Evolutionary conservation across 2,888 invertebrate genomes (phyloP).

Genomic region (Nysson spinosus): DNA sequence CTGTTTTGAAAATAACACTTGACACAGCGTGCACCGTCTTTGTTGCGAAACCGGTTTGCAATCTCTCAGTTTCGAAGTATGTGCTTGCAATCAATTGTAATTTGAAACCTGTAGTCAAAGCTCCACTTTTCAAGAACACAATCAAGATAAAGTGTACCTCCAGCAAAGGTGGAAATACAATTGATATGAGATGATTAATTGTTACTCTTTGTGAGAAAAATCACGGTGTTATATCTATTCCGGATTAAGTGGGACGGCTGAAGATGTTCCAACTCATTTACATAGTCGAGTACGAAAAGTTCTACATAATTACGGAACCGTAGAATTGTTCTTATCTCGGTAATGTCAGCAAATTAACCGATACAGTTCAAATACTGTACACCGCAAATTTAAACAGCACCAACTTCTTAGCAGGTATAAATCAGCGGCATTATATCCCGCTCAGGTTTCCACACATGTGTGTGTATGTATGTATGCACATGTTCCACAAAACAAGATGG

Average conservation of each 20-base stretch:
- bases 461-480: too few species aligned
- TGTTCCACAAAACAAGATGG: neutral
- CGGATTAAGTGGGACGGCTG: neutral
- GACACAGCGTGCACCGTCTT: neutral
- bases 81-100: neutral
- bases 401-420: neutral
- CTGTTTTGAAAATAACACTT: neutral
- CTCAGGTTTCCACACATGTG: neutral
- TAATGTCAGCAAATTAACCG: too few species aligned
- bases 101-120: conserved; percentile 2
- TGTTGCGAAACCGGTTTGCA: neutral
- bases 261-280: too few species aligned
- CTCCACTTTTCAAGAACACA: neutral
- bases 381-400: too few species aligned
- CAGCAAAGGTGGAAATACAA: neutral
- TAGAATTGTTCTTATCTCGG: too few species aligned
- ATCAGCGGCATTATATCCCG: neutral
- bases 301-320: too few species aligned
- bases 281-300: too few species aligned
- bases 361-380: too few species aligned
- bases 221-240: neutral
- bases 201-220: neutral
- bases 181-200: neutral
- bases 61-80: neutral
- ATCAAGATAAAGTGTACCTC: neutral